Base-by-base conservation (phyloP, 2,888 invertebrate genomes). In the Pyralis farinalis region DNA sequence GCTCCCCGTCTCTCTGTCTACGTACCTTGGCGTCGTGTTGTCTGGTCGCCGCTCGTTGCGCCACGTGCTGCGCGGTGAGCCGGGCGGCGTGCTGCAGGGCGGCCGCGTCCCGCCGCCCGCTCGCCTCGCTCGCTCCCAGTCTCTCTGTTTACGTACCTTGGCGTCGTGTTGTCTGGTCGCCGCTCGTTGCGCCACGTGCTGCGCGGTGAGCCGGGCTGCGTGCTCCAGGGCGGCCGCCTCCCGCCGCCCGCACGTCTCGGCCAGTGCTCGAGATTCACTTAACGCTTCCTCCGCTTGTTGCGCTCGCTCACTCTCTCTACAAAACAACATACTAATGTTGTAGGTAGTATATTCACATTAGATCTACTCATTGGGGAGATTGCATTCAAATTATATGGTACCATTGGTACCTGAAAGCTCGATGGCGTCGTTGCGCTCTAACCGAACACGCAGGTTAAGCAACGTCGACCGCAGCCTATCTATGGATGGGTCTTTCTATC, bases 191-290 rank as follows among this genome's bases (percentile, higher is more conserved):
- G 65, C 59, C 12, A 81, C 84, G 53, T 82, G 81, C 11, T 52
- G 58, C 35, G 72, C 73, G 1, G 86, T 86, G 35, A 87, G 67
- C 0, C 47, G 39, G n/a, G 84, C 85, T 5, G 84, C 76, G 61
- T 87, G 86, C 41, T 77, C 67, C 0, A 86, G 57, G 9, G 85
- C 86, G 22, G 71, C 67, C 0, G 86, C 86, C 59, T 87, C 86
- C 1, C 86, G 49, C 0, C 79, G 57, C 8, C 71, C 72, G 62
- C 85, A 82, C 0, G 85, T 84, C 53, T 81, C 84, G 0, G 80
- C 81, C 1, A 63, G 57, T 1, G 84, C 86, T 0, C 77, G 66
- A 47, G 78, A 78, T 0, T 50, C 48, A 0, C 57, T 45, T 12
- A 82, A 38, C 9, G 75, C 70, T 20, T 64, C 67, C 42, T 85